Percentiles rank a stretch among this genome's conserved stretches.
phyloP scores from a whole-genome alignment of 2,797 vertebrate genomes.

The Carapus acus region DNA sequence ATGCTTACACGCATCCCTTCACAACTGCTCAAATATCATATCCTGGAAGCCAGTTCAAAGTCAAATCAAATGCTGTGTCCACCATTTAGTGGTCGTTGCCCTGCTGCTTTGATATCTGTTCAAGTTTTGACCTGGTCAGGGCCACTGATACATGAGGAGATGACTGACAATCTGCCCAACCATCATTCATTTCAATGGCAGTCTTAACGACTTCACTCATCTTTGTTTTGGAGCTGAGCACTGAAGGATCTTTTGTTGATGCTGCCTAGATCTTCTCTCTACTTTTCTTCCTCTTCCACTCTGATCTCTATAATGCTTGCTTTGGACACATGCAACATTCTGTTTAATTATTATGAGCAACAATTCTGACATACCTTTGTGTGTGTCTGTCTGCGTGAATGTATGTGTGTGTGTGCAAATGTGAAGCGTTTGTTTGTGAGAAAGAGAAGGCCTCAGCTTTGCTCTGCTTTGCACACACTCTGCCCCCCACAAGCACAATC shows the following conservation, averaged over 20 bases:
- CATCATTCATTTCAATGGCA: constrained; percentile 65
- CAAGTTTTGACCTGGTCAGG: constrained; percentile 58
- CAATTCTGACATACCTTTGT: no score
- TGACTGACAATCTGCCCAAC: constrained; percentile 58
- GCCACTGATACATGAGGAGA: constrained; percentile 57
- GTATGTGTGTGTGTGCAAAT: no score
- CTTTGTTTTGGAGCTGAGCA: constrained; percentile 58
- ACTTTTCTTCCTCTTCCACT: constrained; percentile 47
- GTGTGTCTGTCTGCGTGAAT: no score
- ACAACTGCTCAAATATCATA: neutral
- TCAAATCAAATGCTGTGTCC: constrained; percentile 40
- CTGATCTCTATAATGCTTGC: constrained; percentile 45
- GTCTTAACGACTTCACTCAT: no score
- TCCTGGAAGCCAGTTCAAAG: constrained; percentile 38
- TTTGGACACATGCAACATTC: constrained; percentile 58
- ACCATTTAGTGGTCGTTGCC: constrained; percentile 35
- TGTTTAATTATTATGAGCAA: constrained; percentile 65
- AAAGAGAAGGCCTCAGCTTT: no score
- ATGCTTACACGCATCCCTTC: neutral
- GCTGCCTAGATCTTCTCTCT: constrained; percentile 65
- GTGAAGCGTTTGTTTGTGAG: no score
- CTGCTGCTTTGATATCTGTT: constrained; percentile 48
- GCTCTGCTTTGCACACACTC: no score
- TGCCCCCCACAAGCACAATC: no score
- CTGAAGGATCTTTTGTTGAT: constrained; percentile 63